Conservation (phyloP, 2,888 invertebrate species). For the Ferrisia virgata region DNA sequence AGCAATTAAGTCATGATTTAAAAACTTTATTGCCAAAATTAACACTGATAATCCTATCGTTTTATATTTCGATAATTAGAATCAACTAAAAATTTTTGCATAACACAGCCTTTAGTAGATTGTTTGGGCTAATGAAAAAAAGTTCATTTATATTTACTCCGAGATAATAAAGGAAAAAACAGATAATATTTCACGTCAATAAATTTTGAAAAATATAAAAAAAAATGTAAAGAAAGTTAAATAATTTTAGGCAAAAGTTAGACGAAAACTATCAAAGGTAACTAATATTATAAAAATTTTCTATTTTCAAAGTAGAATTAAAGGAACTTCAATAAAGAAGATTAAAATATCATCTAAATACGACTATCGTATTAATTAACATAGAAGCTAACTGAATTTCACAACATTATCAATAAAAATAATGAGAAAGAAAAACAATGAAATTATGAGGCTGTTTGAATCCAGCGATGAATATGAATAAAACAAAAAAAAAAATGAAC, state of each 20-base stretch:
- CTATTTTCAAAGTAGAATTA: neutral
- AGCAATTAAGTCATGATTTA: neutral
- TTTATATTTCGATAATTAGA: neutral
- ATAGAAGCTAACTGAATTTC: neutral
- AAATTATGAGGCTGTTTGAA: neutral
- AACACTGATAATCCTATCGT: neutral
- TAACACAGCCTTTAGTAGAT: constrained; percentile 4
- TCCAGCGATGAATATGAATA: neutral
- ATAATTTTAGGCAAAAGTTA: neutral
- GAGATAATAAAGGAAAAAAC: neutral
- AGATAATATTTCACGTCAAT: neutral
- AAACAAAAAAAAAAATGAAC: neutral
- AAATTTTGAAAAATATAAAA: neutral
- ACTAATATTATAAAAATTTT: neutral
- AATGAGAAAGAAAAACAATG: neutral
- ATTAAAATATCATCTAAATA: neutral
- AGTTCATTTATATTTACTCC: neutral
- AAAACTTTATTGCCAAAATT: neutral
- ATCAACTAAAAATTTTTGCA: neutral
- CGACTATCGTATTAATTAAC: neutral
- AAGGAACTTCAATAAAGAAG: neutral
- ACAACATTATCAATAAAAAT: neutral
- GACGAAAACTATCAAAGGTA: neutral
- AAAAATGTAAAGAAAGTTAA: neutral
- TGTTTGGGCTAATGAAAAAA: neutral